These are phyloP conservation scores for Cryptus viduatorius DNA, from an alignment of 2,888 invertebrate genomes.

Conservation along the genomic window DNA sequence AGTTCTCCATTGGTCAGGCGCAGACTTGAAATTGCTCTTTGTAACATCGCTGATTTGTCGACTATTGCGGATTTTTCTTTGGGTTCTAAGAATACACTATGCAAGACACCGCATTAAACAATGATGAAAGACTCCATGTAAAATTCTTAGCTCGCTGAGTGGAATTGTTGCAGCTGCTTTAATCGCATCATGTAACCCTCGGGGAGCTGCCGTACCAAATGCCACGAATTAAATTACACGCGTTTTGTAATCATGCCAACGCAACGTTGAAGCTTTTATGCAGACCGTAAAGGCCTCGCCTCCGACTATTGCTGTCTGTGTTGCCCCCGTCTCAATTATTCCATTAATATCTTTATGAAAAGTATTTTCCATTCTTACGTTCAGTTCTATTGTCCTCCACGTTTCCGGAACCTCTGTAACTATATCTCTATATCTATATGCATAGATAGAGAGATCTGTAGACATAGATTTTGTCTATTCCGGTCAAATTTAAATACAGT, in stretches of 20 bases:
- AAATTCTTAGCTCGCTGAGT: conserved; percentile 43
- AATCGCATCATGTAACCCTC: no score
- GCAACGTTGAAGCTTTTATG: conserved; percentile 15
- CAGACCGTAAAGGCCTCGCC: background rate
- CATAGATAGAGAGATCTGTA: background rate
- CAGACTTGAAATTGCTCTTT: no score
- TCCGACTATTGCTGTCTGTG: background rate
- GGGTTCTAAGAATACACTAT: background rate
- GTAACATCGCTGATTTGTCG: no score
- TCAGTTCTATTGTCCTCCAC: background rate
- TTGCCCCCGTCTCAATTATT: conserved; percentile 20
- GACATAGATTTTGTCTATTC: background rate
- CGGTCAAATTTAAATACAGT: no score
- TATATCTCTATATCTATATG: background rate
- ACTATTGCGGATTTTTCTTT: background rate
- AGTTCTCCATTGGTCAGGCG: no score
- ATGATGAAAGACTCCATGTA: background rate
- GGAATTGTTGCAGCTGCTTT: no score
- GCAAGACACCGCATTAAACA: no score
- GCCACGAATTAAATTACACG: conserved; percentile 58
- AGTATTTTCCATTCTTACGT: conserved; percentile 43
- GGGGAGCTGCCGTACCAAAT: no score
- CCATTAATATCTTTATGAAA: conserved; percentile 28
- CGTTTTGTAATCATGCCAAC: conserved; percentile 19
- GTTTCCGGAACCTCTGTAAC: background rate